phyloP scores from a whole-genome alignment of 2,888 invertebrate species.

The Stenodera caucasica region DNA sequence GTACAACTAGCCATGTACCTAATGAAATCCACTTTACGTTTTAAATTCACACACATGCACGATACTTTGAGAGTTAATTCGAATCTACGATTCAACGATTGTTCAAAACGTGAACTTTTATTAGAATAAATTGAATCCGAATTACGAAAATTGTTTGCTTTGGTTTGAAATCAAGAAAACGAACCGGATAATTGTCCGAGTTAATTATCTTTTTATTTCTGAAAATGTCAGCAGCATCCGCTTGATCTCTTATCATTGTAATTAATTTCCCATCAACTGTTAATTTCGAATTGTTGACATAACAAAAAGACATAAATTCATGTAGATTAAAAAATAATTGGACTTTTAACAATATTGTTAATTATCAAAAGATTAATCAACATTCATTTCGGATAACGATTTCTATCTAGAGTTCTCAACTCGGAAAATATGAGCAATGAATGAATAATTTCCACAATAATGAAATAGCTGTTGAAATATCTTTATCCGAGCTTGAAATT shows the following conservation, averaged over 20 bases:
- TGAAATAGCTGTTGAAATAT: not conserved
- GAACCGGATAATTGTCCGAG: not conserved
- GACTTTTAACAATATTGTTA: not conserved
- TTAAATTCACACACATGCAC: not conserved
- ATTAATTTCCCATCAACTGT: not conserved
- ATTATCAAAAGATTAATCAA: not conserved
- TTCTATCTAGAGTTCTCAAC: not conserved
- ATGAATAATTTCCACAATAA: not conserved
- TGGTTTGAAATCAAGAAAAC: not conserved
- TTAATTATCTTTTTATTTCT: not conserved
- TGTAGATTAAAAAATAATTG: not conserved
- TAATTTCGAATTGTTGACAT: not conserved
- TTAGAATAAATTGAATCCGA: not conserved
- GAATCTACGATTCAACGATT: no score
- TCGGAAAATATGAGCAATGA: not conserved
- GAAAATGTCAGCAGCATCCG: not conserved
- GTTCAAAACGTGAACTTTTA: no score
- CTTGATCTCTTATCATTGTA: not conserved
- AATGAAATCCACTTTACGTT: not conserved
- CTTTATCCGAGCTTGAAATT: no score
- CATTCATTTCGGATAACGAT: not conserved
- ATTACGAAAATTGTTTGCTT: not conserved
- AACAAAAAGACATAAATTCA: not conserved
- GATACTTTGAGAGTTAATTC: no score
- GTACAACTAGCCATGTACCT: not conserved